Evolutionary conservation across 2,888 invertebrate species (phyloP), one percentile per base, ranked within the genome.

Genomic region (Lithodes maja): DNA sequence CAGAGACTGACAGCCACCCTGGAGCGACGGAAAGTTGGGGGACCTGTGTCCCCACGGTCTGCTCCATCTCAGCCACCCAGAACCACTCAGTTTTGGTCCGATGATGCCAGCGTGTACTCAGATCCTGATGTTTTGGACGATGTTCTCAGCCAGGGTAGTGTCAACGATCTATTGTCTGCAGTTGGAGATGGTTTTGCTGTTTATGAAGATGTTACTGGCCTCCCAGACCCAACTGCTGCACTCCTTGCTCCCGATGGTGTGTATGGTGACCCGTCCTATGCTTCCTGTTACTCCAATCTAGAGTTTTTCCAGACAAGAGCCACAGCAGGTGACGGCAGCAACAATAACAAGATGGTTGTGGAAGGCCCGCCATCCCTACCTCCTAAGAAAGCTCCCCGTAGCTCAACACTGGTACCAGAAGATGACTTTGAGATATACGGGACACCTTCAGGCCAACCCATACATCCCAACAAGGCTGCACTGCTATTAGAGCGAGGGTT

Each of bases 181-280:
- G 89, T 91, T 7, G 91, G 91, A 9, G 91, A 91, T 9, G 91
- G 91, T 50, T 81, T 90, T 12, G 82, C 91, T 52, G 91, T 90
- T 2, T 91, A 91, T 86, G 90, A 91, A 61, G 91, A 91, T 50
- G 75, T 91, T 9, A 86, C 84, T 49, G 81, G 77, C n/a, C 33
- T 9, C 3, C 74, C 79, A 2, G 90, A 90, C 15, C 79, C 86
- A 2, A 54, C 91, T 55, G 61, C 83, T 77, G 80, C 77, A 2
- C 81, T 80, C 52, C 74, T 86, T 9, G 69, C 71, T 49, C 69
- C 86, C 9, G 91, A 91, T 90, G 89, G 89, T 54, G 77, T 91
- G 1, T 91, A 90, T 81, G 91, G 91, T 52, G 91, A 91, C 82
- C 89, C 91, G 12, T 91, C 91, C 15, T 91, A 91, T 86, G 91